Evolutionary conservation across 2,797 vertebrate genomes (phyloP).

Genomic region (Lithobates sylvaticus): DNA sequence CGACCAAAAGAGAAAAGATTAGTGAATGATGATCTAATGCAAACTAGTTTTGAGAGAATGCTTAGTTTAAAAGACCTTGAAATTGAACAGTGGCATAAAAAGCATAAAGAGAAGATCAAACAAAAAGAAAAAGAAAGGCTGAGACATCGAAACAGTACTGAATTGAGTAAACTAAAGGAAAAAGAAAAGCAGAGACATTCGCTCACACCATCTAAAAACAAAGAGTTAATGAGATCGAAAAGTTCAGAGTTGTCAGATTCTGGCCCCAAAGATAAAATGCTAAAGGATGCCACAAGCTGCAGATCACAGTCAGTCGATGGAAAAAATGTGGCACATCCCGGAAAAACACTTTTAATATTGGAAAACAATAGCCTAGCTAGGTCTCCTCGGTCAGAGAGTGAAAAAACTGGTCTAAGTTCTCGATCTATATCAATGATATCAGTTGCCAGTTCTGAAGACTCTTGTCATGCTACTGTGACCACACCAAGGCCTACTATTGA

Average conservation of each 20-base stretch:
- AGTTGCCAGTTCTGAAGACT: slow-evolving; percentile 94
- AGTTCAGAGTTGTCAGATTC: slow-evolving; percentile 89
- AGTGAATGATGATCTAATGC: slow-evolving; percentile 97
- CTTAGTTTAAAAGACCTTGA: slow-evolving; percentile 97
- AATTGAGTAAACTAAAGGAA: slow-evolving; percentile 86
- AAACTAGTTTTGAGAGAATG: slow-evolving; percentile 99
- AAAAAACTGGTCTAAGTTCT: slow-evolving; percentile 87
- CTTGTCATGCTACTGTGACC: slow-evolving; percentile 85
- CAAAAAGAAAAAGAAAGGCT: slow-evolving; percentile 96
- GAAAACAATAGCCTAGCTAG: slow-evolving; percentile 86
- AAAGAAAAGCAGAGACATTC: slow-evolving; percentile 83
- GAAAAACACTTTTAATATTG: slow-evolving; percentile 80
- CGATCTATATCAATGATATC: slow-evolving; percentile 92
- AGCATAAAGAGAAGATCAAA: slow-evolving; percentile 98
- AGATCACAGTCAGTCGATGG: slow-evolving; percentile 89
- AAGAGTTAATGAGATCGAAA: slow-evolving; percentile 91
- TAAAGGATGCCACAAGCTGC: slow-evolving; percentile 82
- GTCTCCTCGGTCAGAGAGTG: slow-evolving; percentile 90
- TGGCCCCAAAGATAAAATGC: slow-evolving; percentile 82
- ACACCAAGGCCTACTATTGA: slow-evolving; percentile 85
- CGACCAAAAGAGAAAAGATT: slow-evolving; percentile 95
- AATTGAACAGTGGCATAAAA: slow-evolving; percentile 98
- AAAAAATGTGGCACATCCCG: slow-evolving; percentile 77
- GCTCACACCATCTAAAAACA: slow-evolving; percentile 80
- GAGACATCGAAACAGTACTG: slow-evolving; percentile 85